phyloP scores from a whole-genome alignment of 2,113 vertebrate species.

The Ceyx melanurus region DNA sequence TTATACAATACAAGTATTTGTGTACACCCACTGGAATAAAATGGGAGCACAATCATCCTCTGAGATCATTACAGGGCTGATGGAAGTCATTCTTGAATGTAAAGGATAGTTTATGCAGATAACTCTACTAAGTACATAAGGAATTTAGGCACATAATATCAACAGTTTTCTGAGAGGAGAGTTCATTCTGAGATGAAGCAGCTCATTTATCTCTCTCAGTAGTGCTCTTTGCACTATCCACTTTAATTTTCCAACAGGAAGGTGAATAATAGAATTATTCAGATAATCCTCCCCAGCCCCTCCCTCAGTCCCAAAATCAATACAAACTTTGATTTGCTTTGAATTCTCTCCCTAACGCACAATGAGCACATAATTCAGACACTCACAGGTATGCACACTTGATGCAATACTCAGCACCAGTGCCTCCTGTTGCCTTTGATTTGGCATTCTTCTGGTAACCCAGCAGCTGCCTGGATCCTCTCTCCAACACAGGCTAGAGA shows the following conservation, averaged over 20 bases:
- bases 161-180: slow-evolving; percentile 17
- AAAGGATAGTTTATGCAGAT: slow-evolving; percentile 53
- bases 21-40: slow-evolving; percentile 32
- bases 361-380: slow-evolving; percentile 38
- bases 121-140: slow-evolving; percentile 18
- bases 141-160: slow-evolving; percentile 41
- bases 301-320: slow-evolving; percentile 50
- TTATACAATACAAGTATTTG: slow-evolving; percentile 11
- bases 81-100: slow-evolving; percentile 32
- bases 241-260: slow-evolving; percentile 69
- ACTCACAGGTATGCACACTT: background rate
- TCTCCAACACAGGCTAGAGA: background rate
- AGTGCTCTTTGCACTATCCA: slow-evolving; percentile 53
- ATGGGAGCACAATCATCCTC: slow-evolving; percentile 28
- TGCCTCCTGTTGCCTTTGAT: background rate
- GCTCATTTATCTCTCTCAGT: slow-evolving; percentile 57
- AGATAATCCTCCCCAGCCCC: slow-evolving; percentile 31
- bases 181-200: slow-evolving; percentile 48
- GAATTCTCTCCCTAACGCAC: slow-evolving; percentile 6
- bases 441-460: background rate
- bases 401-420: slow-evolving; percentile 2
- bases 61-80: slow-evolving; percentile 26
- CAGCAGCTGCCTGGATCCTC: background rate
- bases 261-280: slow-evolving; percentile 67
- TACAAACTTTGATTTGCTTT: slow-evolving; percentile 66